Percentiles rank a stretch among this genome's conserved stretches.
These are phyloP conservation scores for Lymantria monacha DNA, from an alignment of 2,888 invertebrate genomes.

Conservation along the genomic window DNA sequence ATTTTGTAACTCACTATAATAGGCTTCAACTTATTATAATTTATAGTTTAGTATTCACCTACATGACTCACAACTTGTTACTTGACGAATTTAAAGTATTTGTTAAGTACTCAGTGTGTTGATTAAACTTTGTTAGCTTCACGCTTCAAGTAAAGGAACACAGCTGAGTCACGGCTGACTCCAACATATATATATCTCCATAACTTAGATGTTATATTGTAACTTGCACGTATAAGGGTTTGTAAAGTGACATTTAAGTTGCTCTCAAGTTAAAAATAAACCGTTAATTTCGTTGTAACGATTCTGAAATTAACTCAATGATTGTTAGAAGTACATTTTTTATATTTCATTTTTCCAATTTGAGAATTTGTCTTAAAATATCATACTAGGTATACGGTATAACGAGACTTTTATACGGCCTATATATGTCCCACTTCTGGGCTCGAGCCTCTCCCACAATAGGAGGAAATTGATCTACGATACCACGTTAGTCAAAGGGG, in stretches of 20 bases:
- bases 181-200: neutral
- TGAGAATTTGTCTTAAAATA: no score
- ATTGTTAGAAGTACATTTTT: neutral
- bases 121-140: neutral
- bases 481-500: no score
- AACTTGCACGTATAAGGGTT: neutral
- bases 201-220: neutral
- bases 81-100: neutral
- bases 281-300: constrained; percentile 5
- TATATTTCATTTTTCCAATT: neutral
- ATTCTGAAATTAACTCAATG: neutral
- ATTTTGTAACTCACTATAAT: no score
- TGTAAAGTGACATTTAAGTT: neutral
- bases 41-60: no score
- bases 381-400: no score
- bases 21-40: no score
- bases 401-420: no score
- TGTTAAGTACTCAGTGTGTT: neutral
- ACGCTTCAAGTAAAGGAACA: neutral
- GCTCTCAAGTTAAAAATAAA: constrained; percentile 15
- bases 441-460: no score
- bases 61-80: neutral
- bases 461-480: no score
- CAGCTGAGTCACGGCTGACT: neutral
- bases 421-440: no score